phyloP scores from a whole-genome alignment of 2,888 invertebrate genomes.

The Lydus trimaculatus region DNA sequence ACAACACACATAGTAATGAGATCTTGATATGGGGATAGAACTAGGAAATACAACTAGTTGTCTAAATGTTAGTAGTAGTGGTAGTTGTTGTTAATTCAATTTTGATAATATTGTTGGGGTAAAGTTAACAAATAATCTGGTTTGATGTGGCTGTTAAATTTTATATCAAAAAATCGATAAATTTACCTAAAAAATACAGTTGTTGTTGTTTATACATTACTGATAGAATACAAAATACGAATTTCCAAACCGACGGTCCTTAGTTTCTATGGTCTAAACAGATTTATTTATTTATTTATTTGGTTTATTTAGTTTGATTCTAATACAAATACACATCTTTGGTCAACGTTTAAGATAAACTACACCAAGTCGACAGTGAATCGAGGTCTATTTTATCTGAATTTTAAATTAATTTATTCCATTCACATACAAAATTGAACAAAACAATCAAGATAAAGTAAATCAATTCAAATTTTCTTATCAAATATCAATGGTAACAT shows the following conservation, averaged over 20 bases:
- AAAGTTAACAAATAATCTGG: not conserved
- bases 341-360: not conserved
- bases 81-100: not conserved
- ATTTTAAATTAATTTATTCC: constrained; percentile 12
- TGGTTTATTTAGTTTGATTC: constrained; percentile 11
- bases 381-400: constrained; percentile 8
- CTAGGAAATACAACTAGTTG: not conserved
- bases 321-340: constrained; percentile 10
- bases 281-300: constrained; percentile 15
- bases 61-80: too few relatives aligned
- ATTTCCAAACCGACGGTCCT: not conserved
- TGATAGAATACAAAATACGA: constrained; percentile 11
- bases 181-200: constrained; percentile 8
- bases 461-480: constrained; percentile 7
- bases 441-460: not conserved
- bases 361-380: not conserved
- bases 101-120: not conserved
- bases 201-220: constrained; percentile 9
- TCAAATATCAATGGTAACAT: not conserved
- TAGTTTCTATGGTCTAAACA: not conserved
- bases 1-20: not conserved
- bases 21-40: not conserved
- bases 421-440: not conserved
- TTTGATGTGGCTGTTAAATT: not conserved
- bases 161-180: not conserved